Conservation (phyloP, 2,888 invertebrate species). For the Dinocampus coccinellae region DNA sequence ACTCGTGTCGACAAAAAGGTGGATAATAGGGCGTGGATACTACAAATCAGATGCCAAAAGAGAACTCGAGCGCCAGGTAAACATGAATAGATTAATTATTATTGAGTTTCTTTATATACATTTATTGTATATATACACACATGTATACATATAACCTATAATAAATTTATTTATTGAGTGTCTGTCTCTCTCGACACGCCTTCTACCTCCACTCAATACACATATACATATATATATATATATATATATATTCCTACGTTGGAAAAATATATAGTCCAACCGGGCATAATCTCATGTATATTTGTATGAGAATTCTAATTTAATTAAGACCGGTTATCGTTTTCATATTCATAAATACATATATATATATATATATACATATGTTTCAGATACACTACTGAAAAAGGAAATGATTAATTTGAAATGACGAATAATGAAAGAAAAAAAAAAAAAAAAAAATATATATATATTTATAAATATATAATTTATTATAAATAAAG, state of each 20-base stretch:
- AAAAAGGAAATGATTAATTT: constrained; percentile 15
- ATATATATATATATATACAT: not conserved
- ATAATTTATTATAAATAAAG: no score
- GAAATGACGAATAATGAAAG: constrained; percentile 10
- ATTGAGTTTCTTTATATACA: constrained; percentile 34
- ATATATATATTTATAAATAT: no score
- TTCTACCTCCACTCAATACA: constrained; percentile 7
- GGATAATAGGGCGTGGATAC: constrained; percentile 40
- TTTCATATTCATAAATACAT: constrained; percentile 9
- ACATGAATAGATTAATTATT: constrained; percentile 43
- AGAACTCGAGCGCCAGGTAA: constrained; percentile 26
- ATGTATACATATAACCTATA: not conserved
- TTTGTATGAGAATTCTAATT: constrained; percentile 62
- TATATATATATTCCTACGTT: not conserved
- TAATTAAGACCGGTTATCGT: constrained; percentile 65
- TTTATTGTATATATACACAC: constrained; percentile 26
- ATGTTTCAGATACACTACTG: not conserved
- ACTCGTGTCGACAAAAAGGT: constrained; percentile 22
- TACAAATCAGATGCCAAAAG: constrained; percentile 40
- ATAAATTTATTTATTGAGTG: constrained; percentile 14
- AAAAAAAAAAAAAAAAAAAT: constrained; percentile 18
- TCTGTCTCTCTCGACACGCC: constrained; percentile 39
- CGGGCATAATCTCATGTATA: constrained; percentile 1
- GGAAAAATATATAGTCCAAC: constrained; percentile 27
- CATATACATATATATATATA: no score